Base-by-base conservation (phyloP, 1,140 invertebrate genomes). In the Pseudomyrmex flavicornis region DNA sequence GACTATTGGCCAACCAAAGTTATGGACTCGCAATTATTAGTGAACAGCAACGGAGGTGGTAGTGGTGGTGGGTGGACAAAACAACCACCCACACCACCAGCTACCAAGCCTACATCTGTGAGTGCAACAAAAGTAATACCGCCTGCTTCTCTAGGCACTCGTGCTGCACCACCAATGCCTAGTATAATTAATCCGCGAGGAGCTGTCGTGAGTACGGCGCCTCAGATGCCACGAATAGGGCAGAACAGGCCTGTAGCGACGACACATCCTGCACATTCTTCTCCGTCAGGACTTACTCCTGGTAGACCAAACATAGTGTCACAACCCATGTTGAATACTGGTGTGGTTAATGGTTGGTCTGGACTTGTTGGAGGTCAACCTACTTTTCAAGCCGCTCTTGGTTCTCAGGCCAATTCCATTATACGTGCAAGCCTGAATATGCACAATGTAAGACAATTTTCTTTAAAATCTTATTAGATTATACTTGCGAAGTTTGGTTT, bases 1-100 rank as follows among this genome's bases (percentile, higher is more conserved):
- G 97, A 98, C 84, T 98, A 98, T 93, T 98, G 98, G 98, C 97
- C 98, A 7, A 97, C 96, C 89, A 98, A 98, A 95, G 96, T 97
- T 66, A 96, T 97, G 61, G 97, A 97, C 84, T 96, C 96, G 5
- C 96, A 97, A 89, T 95, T 97, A 10, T 93, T 97, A 48, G 95
- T 97, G 86, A 96, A 95, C 86, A 95, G 95, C 75, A 96, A 96
- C 93, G 92, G 90, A 83, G 91, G 88, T 80, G 94, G 95, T 89
- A 95, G 95, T 88, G 95, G 95, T 20, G 95, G 95, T 1, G 95
- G 96, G 65, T 96, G 96, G 96, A 96, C 95, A 0, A 94, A 95
- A 61, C 95, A 96, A 80, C 96, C 95, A 35, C 90, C 93, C 0
- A 93, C 92, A 56, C 94, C 93, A 22, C 94, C 93, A 0, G 84